Base-by-base conservation (phyloP, 2,113 vertebrate genomes). In the Alces alces region DNA sequence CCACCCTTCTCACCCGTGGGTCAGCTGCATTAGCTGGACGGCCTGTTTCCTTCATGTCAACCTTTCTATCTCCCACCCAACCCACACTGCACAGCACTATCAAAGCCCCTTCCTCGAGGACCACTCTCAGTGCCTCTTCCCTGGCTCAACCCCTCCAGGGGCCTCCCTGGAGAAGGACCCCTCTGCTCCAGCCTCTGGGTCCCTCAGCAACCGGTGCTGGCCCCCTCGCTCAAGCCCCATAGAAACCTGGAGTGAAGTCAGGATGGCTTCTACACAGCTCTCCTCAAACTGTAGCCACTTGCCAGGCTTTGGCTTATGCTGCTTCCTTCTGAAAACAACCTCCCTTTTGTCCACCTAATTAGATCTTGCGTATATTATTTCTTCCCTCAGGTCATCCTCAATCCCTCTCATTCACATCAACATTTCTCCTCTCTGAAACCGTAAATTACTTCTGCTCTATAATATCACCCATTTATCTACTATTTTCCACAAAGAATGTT, bases 361-460 rank as follows among this genome's bases (percentile, higher is more conserved):
- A 43, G 47, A 88, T 6, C 27, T 58, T 47, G 45, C 5, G 8
- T 6, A 1, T 30, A 89, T 2, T 54, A 66, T 27, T n/a, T 76
- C 47, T 83, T 89, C 39, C n/a, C 88, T 93, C 30, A 25, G 30
- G 66, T 27, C 57, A 84, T 86, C 73, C 23, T 28, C 54, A 61
- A 1, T 27, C n/a, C 33, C 28, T 76, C n/a, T 54, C 47, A 73
- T 21, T 4, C 27, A 86, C 23, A 14, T 43, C 28, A 57, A 27
- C 33, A 64, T 33, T 60, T 94, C 80, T 80, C 86, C 89, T 76
- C 36, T 39, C 39, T 55, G 78, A 97, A 93, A 60, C 13, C 19
- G n/a, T 95, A 78, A 66, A 39, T 84, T 85, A 79, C 66, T 47
- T 86, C 50, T 95, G 78, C 61, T 91, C 45, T 33, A 5, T 13